Conservation (phyloP, 37 sponge, comb jelly and placozoan genomes). For the Trichoplax adhaerens region DNA sequence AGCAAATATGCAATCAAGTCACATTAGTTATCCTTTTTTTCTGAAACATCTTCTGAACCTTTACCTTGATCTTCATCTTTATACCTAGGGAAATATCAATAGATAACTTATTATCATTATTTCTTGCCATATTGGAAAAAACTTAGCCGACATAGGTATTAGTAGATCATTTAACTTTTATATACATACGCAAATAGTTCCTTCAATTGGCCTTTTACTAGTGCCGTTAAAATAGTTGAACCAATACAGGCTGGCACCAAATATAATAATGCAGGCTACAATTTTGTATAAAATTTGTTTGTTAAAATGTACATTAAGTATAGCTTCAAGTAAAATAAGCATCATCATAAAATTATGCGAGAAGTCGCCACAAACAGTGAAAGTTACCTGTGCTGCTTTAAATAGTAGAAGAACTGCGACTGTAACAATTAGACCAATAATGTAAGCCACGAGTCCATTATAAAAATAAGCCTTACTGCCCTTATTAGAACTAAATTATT, state of each 20-base stretch:
- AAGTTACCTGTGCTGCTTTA: conserved; percentile 64
- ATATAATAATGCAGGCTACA: conserved; percentile 84
- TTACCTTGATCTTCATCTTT: too few species aligned
- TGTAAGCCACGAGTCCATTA: conserved; percentile 66
- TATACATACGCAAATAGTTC: conserved; percentile 39
- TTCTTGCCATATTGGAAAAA: too few species aligned
- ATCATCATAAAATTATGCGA: not conserved
- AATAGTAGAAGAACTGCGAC: conserved; percentile 66
- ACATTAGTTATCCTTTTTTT: too few species aligned
- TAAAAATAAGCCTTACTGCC: conserved; percentile 60
- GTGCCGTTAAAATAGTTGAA: conserved; percentile 48
- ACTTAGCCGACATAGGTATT: too few species aligned
- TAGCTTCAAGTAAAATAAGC: not conserved
- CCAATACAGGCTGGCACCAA: conserved; percentile 93
- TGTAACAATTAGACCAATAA: conserved; percentile 72
- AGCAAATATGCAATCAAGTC: too few species aligned
- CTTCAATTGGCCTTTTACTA: conserved; percentile 53
- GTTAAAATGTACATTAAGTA: not conserved
- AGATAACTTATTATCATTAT: too few species aligned
- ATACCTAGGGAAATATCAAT: too few species aligned
- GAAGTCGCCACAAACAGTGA: not conserved
- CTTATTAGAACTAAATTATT: not conserved
- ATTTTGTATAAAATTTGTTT: not conserved
- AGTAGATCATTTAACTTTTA: not conserved
- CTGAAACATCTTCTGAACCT: too few species aligned